Percentiles rank a stretch among this genome's conserved stretches.
phyloP scores from a whole-genome alignment of 2,888 invertebrate species.

The Sphecodes monilicornis region DNA sequence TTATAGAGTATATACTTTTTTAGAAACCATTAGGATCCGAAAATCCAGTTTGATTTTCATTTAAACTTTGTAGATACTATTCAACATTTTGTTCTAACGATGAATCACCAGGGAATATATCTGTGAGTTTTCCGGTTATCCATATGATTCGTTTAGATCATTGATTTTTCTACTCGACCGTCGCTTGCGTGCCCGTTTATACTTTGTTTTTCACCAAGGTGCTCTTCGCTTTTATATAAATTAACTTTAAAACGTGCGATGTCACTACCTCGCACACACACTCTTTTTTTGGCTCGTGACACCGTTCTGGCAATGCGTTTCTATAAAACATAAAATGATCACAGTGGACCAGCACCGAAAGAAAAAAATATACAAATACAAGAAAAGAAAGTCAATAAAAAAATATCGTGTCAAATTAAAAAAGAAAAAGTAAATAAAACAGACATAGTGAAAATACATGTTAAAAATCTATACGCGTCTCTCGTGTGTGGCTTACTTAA shows the following conservation, averaged over 20 bases:
- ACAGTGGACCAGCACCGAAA: slow-evolving; percentile 70
- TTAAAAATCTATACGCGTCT: slow-evolving; percentile 49
- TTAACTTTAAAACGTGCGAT: slow-evolving; percentile 49
- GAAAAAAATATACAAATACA: slow-evolving; percentile 39
- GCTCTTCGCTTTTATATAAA: slow-evolving; percentile 57
- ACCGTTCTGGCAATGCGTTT: slow-evolving; percentile 52
- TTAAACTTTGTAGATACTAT: slow-evolving; percentile 62
- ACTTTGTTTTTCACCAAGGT: slow-evolving; percentile 70
- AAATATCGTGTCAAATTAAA: slow-evolving; percentile 52
- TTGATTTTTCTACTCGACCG: slow-evolving; percentile 36
- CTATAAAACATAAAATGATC: slow-evolving; percentile 41
- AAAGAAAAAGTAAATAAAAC: slow-evolving; percentile 36
- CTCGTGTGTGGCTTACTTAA: slow-evolving; percentile 56
- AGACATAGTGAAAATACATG: slow-evolving; percentile 54
- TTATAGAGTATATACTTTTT: slow-evolving; percentile 52
- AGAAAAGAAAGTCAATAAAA: slow-evolving; percentile 49
- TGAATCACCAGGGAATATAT: slow-evolving; percentile 44
- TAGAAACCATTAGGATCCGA: slow-evolving; percentile 64
- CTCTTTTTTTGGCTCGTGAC: slow-evolving; percentile 20
- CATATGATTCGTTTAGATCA: slow-evolving; percentile 47
- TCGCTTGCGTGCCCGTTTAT: slow-evolving; percentile 59
- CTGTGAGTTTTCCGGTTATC: slow-evolving; percentile 26
- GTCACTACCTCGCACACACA: slow-evolving; percentile 31
- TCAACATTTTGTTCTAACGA: slow-evolving; percentile 54
- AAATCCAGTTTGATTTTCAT: slow-evolving; percentile 63